These are phyloP conservation scores for Collichthys lucidus DNA, from an alignment of 2,113 vertebrate species.

Conservation along the genomic window DNA sequence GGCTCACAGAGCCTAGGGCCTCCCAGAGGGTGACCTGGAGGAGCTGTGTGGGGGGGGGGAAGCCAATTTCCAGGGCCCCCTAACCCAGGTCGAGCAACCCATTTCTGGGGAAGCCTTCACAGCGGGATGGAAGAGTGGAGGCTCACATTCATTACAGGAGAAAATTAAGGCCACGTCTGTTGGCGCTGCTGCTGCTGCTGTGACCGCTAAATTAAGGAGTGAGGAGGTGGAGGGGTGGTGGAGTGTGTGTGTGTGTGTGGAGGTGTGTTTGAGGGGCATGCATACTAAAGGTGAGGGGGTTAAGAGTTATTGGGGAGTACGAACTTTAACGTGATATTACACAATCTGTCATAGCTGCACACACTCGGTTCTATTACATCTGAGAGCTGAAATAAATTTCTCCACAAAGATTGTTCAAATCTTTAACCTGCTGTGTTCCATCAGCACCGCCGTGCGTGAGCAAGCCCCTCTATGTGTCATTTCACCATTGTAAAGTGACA, in stretches of 20 bases:
- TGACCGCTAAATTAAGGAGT: conserved; percentile 39
- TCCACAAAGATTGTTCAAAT: conserved; percentile 18
- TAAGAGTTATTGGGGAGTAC: conserved; percentile 38
- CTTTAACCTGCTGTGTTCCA: conserved; percentile 36
- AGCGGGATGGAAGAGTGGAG: conserved; percentile 49
- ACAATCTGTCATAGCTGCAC: conserved; percentile 38
- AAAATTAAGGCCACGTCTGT: conserved; percentile 76
- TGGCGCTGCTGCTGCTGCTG: conserved; percentile 41
- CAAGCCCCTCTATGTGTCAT: conserved; percentile 29
- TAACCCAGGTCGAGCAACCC: conserved; percentile 67
- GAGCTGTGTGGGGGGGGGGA: conserved; percentile 42
- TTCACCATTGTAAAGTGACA: conserved; percentile 22
- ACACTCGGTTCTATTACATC: conserved; percentile 17
- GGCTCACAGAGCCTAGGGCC: conserved; percentile 70
- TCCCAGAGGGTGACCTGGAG: conserved; percentile 73
- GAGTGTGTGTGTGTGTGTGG: conserved; percentile 11
- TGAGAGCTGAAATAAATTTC: conserved; percentile 27
- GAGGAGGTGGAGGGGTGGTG: conserved; percentile 1
- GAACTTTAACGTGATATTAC: conserved; percentile 40
- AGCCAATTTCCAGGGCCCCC: conserved; percentile 71
- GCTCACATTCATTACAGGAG: conserved; percentile 74
- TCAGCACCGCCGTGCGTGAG: not conserved
- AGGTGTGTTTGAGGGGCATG: conserved; percentile 12
- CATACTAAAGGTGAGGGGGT: conserved; percentile 41
- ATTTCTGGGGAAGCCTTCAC: conserved; percentile 69